Conservation (phyloP, 1,140 invertebrate species). For the Lepidurus couesii region DNA sequence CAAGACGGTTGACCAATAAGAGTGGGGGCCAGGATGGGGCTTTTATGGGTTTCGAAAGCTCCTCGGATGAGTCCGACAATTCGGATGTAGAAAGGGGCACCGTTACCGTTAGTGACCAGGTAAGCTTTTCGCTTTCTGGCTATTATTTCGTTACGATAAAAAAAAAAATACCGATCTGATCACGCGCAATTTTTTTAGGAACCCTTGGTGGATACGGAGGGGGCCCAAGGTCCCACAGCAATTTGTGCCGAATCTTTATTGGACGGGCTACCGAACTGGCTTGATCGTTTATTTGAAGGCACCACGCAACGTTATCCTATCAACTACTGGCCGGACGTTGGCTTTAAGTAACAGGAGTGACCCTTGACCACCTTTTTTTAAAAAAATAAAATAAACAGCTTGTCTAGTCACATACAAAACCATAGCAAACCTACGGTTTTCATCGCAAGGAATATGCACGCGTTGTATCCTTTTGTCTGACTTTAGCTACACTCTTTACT, state of each 20-base stretch:
- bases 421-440: neutral
- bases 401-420: slow-evolving; percentile 29
- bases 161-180: neutral
- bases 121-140: neutral
- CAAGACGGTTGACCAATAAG: neutral
- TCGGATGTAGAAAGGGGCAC: slow-evolving; percentile 57
- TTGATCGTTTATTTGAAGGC: slow-evolving; percentile 93
- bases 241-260: slow-evolving; percentile 65
- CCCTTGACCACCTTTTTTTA: neutral
- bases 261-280: slow-evolving; percentile 89
- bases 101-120: slow-evolving; percentile 6
- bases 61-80: slow-evolving; percentile 54
- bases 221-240: slow-evolving; percentile 29
- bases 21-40: slow-evolving; percentile 49
- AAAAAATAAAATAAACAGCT: neutral
- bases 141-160: slow-evolving; percentile 5
- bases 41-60: slow-evolving; percentile 69
- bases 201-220: slow-evolving; percentile 32
- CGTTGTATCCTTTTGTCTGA: slow-evolving; percentile 23
- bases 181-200: slow-evolving; percentile 26
- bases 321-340: slow-evolving; percentile 93
- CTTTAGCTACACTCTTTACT: slow-evolving; percentile 25
- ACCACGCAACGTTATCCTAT: slow-evolving; percentile 89
- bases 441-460: neutral
- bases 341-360: slow-evolving; percentile 37